Conservation (phyloP, 2,113 vertebrate genomes). For the Myiopsitta monachus region DNA sequence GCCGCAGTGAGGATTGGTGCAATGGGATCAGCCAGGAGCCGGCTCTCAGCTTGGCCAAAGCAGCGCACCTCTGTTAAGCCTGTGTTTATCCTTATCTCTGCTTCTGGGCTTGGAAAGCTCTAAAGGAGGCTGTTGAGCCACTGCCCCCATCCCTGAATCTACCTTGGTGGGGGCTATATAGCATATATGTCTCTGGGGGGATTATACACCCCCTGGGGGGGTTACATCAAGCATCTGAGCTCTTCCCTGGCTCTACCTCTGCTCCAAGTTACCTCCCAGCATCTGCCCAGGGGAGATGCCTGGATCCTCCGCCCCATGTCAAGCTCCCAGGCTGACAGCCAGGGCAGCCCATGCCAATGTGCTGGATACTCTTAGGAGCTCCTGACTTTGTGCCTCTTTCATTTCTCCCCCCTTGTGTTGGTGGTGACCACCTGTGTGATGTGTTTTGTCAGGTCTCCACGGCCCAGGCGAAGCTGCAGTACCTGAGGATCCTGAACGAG, state of each 20-base stretch:
- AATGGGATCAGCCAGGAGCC: neutral
- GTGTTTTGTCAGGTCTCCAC: constrained; percentile 85
- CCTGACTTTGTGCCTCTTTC: neutral
- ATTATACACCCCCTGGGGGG: neutral
- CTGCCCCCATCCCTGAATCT: neutral
- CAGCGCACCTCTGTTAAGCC: neutral
- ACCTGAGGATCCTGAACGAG: constrained; percentile 95
- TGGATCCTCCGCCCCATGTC: neutral
- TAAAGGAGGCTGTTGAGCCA: neutral
- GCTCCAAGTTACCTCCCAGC: neutral
- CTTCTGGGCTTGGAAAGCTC: neutral
- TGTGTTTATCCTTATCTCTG: neutral
- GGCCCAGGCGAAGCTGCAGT: constrained; percentile 95
- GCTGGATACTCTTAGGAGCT: neutral
- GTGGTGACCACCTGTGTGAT: neutral
- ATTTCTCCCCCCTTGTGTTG: neutral
- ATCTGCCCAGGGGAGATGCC: neutral
- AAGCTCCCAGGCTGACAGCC: neutral
- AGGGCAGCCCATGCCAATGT: neutral
- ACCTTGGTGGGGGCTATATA: neutral
- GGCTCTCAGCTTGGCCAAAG: neutral
- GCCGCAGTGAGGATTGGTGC: neutral
- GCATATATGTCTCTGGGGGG: neutral
- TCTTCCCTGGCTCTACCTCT: neutral
- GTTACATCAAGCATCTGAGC: neutral